Conservation (phyloP, 2,888 invertebrate genomes). For the Amaurobius ferox region DNA sequence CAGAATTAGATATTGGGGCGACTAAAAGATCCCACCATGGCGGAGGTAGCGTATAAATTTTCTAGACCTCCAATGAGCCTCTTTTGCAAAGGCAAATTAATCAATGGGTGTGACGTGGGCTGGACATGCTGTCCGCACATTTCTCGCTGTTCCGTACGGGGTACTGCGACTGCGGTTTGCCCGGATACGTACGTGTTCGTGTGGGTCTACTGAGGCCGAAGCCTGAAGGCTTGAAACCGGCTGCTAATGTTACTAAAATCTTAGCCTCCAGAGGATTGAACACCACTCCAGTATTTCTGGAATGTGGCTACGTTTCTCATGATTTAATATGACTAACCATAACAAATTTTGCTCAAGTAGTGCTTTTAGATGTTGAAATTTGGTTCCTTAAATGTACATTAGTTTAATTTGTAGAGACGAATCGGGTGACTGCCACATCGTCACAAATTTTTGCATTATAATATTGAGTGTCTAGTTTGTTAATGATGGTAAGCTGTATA, state of each 20-base stretch:
- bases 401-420: slow-evolving; percentile 55
- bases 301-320: slow-evolving; percentile 32
- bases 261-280: slow-evolving; percentile 34
- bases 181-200: slow-evolving; percentile 68
- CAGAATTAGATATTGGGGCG: slow-evolving; percentile 57
- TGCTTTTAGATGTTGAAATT: slow-evolving; percentile 23
- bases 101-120: slow-evolving; percentile 72
- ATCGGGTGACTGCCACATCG: slow-evolving; percentile 65
- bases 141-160: slow-evolving; percentile 59
- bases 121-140: slow-evolving; percentile 59
- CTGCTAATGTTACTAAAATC: slow-evolving; percentile 55
- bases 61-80: slow-evolving; percentile 55
- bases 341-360: slow-evolving; percentile 54
- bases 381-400: slow-evolving; percentile 49
- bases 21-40: slow-evolving; percentile 65
- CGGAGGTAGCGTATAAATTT: slow-evolving; percentile 70
- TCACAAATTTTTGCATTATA: slow-evolving; percentile 49
- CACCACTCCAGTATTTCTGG: slow-evolving; percentile 37
- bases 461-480: slow-evolving; percentile 42
- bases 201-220: slow-evolving; percentile 51
- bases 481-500: slow-evolving; percentile 55
- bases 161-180: slow-evolving; percentile 70
- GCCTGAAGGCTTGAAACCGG: slow-evolving; percentile 61
- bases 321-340: slow-evolving; percentile 37
- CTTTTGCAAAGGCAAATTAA: slow-evolving; percentile 59